Conservation (phyloP, 2,797 vertebrate species). For the Enteromius mattozi region DNA sequence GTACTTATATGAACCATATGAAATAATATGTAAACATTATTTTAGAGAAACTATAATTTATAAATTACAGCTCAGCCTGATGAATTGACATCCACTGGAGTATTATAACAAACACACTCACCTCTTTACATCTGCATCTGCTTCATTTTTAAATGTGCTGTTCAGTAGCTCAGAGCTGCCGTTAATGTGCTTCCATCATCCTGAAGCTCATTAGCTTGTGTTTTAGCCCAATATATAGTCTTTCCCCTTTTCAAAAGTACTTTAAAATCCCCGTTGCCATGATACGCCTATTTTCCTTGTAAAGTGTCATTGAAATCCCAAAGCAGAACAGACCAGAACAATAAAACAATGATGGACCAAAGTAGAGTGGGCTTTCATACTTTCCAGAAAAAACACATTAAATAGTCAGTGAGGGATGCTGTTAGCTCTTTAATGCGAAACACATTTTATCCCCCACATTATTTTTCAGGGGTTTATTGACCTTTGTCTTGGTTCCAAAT, state of each 20-base stretch:
- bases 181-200: slow-evolving; percentile 46
- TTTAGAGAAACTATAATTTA: not conserved
- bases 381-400: slow-evolving; percentile 11
- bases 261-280: slow-evolving; percentile 91
- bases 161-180: slow-evolving; percentile 28
- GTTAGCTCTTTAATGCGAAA: slow-evolving; percentile 54
- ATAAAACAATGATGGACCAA: slow-evolving; percentile 42
- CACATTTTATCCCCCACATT: slow-evolving; percentile 34
- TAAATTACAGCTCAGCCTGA: not conserved
- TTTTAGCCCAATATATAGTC: slow-evolving; percentile 77
- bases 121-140: not conserved
- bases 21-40: not conserved
- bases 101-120: slow-evolving; percentile 13
- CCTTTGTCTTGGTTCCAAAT: slow-evolving; percentile 64
- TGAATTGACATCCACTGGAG: not conserved
- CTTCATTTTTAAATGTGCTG: slow-evolving; percentile 4
- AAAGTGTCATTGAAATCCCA: slow-evolving; percentile 72
- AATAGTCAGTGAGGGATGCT: slow-evolving; percentile 34
- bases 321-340: slow-evolving; percentile 63
- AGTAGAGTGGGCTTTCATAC: slow-evolving; percentile 20
- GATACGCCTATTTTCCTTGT: slow-evolving; percentile 82
- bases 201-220: slow-evolving; percentile 59
- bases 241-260: slow-evolving; percentile 84
- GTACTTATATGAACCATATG: not conserved
- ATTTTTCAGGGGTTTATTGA: slow-evolving; percentile 62